phyloP scores from a whole-genome alignment of 2,113 vertebrate genomes.

The cat (Felis catus) region DNA sequence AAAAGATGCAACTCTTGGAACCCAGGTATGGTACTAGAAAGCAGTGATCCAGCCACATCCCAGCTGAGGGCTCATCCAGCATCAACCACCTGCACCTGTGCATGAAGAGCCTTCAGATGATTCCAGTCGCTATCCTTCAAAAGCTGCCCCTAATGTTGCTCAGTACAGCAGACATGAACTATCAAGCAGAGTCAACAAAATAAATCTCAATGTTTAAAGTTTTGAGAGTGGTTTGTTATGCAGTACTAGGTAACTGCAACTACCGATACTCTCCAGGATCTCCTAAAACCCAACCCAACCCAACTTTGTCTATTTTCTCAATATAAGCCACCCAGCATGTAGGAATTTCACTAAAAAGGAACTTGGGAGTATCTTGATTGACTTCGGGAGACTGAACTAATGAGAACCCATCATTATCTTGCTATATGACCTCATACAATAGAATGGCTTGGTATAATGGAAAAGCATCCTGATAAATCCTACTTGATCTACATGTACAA shows the following conservation, averaged over 20 bases:
- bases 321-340: not conserved
- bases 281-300: not conserved
- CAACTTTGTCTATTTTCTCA: not conserved
- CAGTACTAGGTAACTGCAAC: not conserved
- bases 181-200: not conserved
- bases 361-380: not conserved
- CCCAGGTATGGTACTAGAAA: not conserved
- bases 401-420: not conserved
- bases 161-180: not conserved
- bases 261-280: not conserved
- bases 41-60: not conserved
- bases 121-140: not conserved
- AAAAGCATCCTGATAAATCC: not conserved
- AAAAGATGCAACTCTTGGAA: not conserved
- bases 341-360: not conserved
- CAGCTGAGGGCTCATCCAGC: not conserved
- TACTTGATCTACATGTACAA: not conserved
- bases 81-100: not conserved
- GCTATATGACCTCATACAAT: not conserved
- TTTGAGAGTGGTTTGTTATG: not conserved
- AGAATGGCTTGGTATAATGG: not conserved
- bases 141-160: not conserved
- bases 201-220: not conserved
- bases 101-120: not conserved
- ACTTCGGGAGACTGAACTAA: not conserved